These are phyloP conservation scores for Mormyrops boulengeri DNA, from an alignment of 2,797 vertebrate species.

Conservation along the genomic window DNA sequence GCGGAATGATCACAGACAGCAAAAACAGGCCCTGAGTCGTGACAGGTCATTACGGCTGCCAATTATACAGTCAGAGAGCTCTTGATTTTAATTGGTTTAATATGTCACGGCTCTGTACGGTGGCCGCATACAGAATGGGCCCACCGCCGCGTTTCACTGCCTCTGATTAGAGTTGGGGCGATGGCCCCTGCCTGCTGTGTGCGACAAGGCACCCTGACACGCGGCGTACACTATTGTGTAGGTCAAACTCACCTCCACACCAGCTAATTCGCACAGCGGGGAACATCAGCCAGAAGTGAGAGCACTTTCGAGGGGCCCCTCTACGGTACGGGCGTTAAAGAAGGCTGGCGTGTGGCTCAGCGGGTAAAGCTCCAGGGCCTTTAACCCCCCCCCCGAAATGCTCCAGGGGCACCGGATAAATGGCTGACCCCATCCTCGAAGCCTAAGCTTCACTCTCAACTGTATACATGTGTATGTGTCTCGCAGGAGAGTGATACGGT, in stretches of 20 bases:
- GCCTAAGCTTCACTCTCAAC: neutral
- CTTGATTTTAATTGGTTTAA: neutral
- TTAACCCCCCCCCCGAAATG: neutral
- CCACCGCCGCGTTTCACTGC: neutral
- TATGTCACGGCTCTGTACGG: neutral
- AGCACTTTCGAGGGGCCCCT: neutral
- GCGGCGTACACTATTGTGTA: neutral
- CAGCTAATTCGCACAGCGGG: neutral
- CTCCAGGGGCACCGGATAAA: neutral
- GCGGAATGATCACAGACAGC: conserved; percentile 18
- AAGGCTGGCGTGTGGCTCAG: neutral
- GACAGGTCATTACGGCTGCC: neutral
- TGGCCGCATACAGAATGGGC: neutral
- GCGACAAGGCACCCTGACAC: neutral
- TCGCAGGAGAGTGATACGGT: neutral
- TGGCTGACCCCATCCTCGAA: neutral
- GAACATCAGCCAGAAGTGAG: neutral
- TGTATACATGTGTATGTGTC: neutral
- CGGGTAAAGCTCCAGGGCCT: neutral
- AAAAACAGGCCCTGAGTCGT: neutral
- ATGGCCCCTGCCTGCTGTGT: neutral
- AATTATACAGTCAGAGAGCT: neutral
- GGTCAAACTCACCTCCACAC: neutral
- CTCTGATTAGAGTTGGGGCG: neutral
- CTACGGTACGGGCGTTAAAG: neutral